phyloP scores from a whole-genome alignment of 2,888 invertebrate species.

The Euplexia lucipara region DNA sequence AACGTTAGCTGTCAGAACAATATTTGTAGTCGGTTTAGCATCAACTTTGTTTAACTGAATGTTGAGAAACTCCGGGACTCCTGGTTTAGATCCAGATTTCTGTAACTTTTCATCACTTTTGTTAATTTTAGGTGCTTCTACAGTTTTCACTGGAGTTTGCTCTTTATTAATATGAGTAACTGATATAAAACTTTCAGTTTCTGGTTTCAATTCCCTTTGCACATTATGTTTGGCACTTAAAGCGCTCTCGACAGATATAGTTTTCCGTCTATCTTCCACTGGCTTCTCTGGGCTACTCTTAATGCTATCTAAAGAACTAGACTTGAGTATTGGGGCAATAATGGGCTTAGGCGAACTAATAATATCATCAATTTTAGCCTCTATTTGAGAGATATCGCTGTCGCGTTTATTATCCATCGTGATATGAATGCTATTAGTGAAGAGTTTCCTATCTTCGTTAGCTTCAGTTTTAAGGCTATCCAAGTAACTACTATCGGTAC shows the following conservation, averaged over 20 bases:
- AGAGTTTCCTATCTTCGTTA: conserved; percentile 83
- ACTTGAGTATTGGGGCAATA: conserved; percentile 87
- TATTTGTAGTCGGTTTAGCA: conserved; percentile 91
- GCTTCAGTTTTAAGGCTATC: conserved; percentile 87
- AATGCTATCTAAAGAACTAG: conserved; percentile 91
- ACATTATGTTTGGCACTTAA: conserved; percentile 75
- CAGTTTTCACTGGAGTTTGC: conserved; percentile 72
- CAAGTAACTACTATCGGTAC: conserved; percentile 87
- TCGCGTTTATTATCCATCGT: conserved; percentile 85
- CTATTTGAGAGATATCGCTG: conserved; percentile 89
- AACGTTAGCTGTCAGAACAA: conserved; percentile 92
- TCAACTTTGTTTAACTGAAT: conserved; percentile 94
- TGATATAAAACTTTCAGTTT: conserved; percentile 88
- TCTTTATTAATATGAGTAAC: conserved; percentile 91
- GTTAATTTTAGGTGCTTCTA: conserved; percentile 75
- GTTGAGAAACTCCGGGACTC: conserved; percentile 93
- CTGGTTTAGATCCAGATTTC: conserved; percentile 75
- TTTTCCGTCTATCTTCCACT: conserved; percentile 86
- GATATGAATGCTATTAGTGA: conserved; percentile 85
- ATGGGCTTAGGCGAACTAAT: conserved; percentile 90
- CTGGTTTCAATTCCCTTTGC: conserved; percentile 75
- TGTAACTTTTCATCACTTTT: conserved; percentile 84
- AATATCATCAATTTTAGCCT: conserved; percentile 90
- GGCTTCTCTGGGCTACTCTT: conserved; percentile 90
- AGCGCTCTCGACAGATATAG: conserved; percentile 88